A percentile compares a stretch with the other conserved stretches of the same genome.
phyloP scores from a whole-genome alignment of 2,888 invertebrate genomes.

The Leptogaster cylindrica region DNA sequence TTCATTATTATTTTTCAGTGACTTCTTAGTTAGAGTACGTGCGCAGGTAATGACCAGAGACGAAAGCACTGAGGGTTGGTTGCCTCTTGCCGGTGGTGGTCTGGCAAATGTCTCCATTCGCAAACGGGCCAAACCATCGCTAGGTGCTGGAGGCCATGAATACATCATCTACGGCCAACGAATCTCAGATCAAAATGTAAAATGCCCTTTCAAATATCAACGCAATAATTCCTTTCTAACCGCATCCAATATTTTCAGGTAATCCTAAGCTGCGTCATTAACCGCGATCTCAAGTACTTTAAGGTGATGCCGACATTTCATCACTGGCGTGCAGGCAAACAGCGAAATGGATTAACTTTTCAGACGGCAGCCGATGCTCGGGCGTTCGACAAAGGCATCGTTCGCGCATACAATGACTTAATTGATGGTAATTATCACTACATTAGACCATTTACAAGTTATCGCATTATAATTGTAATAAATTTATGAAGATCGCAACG shows the following conservation, averaged over 20 bases:
- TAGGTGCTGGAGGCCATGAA: conserved; percentile 71
- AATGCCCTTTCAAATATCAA: conserved; percentile 52
- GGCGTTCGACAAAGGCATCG: conserved; percentile 91
- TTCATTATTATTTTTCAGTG: conserved; percentile 65
- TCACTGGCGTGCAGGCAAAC: conserved; percentile 96
- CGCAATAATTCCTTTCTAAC: not conserved
- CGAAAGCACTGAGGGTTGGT: conserved; percentile 96
- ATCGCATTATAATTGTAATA: not conserved
- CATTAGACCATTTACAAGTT: conserved; percentile 13
- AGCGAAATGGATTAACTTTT: conserved; percentile 94
- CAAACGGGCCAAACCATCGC: conserved; percentile 70
- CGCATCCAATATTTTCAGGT: conserved; percentile 66
- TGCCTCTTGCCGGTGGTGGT: conserved; percentile 91
- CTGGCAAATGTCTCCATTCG: conserved; percentile 92
- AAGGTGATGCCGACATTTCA: conserved; percentile 99
- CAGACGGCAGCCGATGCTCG: conserved; percentile 94
- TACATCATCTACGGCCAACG: conserved; percentile 92
- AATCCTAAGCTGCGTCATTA: conserved; percentile 91
- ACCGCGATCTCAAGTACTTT: conserved; percentile 95
- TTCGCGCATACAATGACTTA: conserved; percentile 87
- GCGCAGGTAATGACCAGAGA: conserved; percentile 99
- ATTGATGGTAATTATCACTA: conserved; percentile 78
- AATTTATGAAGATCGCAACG: too few species aligned
- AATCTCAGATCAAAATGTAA: conserved; percentile 90
- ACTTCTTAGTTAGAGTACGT: conserved; percentile 93